Evolutionary conservation across 2,113 vertebrate genomes (phyloP).

Genomic region (Spilogale gracilis): DNA sequence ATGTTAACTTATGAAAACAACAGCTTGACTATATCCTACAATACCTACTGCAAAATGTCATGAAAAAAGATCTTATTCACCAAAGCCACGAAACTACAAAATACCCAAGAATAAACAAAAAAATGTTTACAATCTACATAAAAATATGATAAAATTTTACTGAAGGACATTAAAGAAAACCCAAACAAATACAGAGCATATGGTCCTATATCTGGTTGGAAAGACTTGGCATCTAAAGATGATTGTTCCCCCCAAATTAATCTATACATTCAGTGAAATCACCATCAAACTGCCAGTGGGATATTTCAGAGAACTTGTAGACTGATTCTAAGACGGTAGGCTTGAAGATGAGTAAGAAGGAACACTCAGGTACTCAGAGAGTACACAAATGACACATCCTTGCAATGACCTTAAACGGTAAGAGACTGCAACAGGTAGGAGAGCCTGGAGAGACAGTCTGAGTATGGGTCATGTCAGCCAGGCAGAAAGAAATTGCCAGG

Average conservation of each 20-base stretch:
- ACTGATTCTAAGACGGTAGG: neutral
- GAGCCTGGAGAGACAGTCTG: neutral
- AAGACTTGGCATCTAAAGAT: constrained; percentile 48
- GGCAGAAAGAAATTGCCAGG: neutral
- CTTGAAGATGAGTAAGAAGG: neutral
- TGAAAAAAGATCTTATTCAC: neutral
- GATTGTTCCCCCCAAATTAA: neutral
- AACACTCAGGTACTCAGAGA: neutral
- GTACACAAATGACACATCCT: neutral
- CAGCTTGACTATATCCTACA: neutral
- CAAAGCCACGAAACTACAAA: constrained; percentile 47
- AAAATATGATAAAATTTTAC: constrained; percentile 41
- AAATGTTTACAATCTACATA: constrained; percentile 14
- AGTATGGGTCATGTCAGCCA: neutral
- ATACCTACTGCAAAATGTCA: constrained; percentile 33
- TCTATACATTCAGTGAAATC: constrained; percentile 48
- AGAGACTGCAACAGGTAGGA: neutral
- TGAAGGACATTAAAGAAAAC: constrained; percentile 54
- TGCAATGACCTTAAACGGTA: neutral
- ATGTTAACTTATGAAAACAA: neutral
- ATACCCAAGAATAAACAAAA: constrained; percentile 52
- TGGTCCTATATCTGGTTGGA: neutral
- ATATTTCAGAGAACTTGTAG: constrained; percentile 13
- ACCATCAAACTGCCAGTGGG: constrained; percentile 1
- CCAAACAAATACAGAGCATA: neutral